These are phyloP conservation scores for Pammene aurita DNA, from an alignment of 2,888 invertebrate species.

Conservation along the genomic window DNA sequence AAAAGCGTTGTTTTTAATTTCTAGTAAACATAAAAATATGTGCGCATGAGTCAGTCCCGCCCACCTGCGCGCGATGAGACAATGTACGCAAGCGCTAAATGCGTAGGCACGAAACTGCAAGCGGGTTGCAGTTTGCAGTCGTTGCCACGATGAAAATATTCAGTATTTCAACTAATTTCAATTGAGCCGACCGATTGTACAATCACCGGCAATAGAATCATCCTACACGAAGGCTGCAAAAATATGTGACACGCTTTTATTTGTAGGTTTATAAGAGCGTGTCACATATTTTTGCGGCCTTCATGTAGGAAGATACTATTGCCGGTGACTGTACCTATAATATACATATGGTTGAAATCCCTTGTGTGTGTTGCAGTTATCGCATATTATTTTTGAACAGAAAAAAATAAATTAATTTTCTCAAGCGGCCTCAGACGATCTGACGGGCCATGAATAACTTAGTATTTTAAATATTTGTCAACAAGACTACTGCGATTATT, in stretches of 20 bases:
- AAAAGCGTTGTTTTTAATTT: neutral
- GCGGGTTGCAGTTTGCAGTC: conserved; percentile 5
- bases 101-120: conserved; percentile 35
- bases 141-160: neutral
- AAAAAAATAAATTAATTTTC: too few relatives aligned
- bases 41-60: conserved; percentile 37
- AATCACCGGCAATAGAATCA: too few relatives aligned
- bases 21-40: conserved; percentile 22
- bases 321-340: too few relatives aligned
- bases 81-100: conserved; percentile 29
- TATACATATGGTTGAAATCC: too few relatives aligned
- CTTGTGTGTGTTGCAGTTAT: too few relatives aligned
- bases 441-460: neutral
- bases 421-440: neutral
- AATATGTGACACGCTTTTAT: too few relatives aligned
- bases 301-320: too few relatives aligned
- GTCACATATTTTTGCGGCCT: too few relatives aligned
- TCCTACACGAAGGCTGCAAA: too few relatives aligned
- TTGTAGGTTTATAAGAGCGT: too few relatives aligned
- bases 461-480: neutral
- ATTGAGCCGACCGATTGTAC: neutral
- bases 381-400: too few relatives aligned
- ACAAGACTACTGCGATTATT: conserved; percentile 3
- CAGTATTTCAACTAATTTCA: neutral
- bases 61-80: conserved; percentile 37